Conservation (phyloP, 2,797 vertebrate species). For the Hyperoplus immaculatus region DNA sequence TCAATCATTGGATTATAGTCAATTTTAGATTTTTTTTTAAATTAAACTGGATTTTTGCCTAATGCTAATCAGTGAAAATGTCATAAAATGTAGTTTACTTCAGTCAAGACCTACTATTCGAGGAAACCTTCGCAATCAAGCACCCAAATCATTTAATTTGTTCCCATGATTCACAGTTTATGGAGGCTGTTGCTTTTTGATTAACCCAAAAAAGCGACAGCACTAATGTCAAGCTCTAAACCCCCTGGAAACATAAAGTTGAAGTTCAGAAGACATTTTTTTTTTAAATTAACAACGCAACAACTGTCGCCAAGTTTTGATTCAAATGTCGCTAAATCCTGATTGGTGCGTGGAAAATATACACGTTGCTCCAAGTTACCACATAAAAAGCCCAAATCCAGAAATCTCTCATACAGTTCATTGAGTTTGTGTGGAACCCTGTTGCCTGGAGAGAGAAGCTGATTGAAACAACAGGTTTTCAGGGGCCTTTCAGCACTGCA, state of each 20-base stretch:
- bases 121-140: constrained; percentile 23
- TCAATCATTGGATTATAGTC: too few species aligned
- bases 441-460: background rate
- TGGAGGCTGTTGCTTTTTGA: constrained; percentile 16
- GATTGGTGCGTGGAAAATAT: background rate
- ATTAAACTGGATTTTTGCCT: constrained; percentile 8
- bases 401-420: background rate
- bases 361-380: background rate
- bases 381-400: background rate
- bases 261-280: background rate
- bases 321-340: background rate
- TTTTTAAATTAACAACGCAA: background rate
- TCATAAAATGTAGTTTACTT: background rate
- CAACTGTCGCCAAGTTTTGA: background rate
- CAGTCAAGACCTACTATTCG: background rate
- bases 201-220: constrained; percentile 7
- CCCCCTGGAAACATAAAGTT: background rate
- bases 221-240: background rate
- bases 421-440: background rate
- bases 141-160: background rate
- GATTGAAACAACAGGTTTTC: background rate
- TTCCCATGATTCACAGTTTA: background rate
- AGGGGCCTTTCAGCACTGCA: background rate
- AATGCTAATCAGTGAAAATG: background rate
- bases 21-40: background rate